Evolutionary conservation across 2,113 vertebrate species (phyloP).

Genomic region (Calyptommatus sinebrachiatus): DNA sequence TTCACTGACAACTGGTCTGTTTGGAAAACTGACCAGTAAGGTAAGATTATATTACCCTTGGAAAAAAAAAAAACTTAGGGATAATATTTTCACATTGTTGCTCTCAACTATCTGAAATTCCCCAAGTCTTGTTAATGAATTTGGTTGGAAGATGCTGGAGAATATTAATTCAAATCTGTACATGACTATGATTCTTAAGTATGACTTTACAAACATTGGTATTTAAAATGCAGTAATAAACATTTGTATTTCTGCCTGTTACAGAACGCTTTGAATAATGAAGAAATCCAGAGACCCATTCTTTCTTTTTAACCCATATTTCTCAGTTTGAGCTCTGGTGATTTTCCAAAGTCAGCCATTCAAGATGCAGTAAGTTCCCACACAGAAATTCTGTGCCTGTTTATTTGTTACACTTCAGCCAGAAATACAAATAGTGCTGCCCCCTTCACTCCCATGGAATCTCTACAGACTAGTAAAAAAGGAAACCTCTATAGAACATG

Average conservation of each 20-base stretch:
- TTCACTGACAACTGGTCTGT: not conserved
- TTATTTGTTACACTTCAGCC: not conserved
- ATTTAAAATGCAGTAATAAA: conserved; percentile 43
- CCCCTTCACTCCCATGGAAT: no score
- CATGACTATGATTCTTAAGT: conserved; percentile 17
- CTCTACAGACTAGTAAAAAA: not conserved
- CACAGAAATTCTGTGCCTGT: not conserved
- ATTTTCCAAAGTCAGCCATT: conserved; percentile 29
- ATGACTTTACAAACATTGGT: not conserved
- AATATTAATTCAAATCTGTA: not conserved
- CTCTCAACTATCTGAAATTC: not conserved
- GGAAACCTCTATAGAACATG: not conserved
- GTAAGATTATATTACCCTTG: not conserved
- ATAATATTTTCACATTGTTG: not conserved
- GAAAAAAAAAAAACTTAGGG: not conserved
- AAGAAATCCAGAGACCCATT: conserved; percentile 55
- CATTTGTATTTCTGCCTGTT: conserved; percentile 43
- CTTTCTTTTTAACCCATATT: conserved; percentile 55
- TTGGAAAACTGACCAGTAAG: not conserved
- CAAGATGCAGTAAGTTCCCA: not conserved
- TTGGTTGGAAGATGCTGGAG: conserved; percentile 20
- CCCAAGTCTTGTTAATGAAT: conserved; percentile 25
- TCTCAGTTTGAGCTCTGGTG: conserved; percentile 49
- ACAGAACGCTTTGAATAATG: conserved; percentile 55
- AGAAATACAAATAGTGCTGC: not conserved